Evolutionary conservation across 2,888 invertebrate species (phyloP).

Genomic region (Diarsia brunnea): DNA sequence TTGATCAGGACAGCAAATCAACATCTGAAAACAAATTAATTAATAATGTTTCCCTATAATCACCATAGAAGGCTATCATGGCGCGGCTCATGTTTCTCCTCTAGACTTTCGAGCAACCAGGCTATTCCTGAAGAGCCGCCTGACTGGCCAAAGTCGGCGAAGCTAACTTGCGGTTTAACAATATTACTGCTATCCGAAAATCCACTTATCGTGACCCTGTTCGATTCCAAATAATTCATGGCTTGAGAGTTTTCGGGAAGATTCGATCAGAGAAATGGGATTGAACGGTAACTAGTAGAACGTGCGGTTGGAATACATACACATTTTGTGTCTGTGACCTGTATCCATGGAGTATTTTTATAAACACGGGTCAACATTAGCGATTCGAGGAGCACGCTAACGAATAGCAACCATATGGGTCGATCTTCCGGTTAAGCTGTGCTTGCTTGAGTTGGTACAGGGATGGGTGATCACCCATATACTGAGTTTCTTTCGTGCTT

Average conservation of each 20-base stretch:
- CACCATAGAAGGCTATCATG: not conserved
- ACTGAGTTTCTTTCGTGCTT: too few relatives aligned
- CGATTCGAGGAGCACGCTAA: not conserved
- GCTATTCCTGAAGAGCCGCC: not conserved
- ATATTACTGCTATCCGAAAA: conserved; percentile 12
- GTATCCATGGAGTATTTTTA: not conserved
- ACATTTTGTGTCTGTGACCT: not conserved
- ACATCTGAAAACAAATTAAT: too few relatives aligned
- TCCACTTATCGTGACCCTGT: conserved; percentile 10
- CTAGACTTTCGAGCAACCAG: not conserved
- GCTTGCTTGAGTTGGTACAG: too few relatives aligned
- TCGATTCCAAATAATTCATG: not conserved
- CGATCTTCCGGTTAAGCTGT: too few relatives aligned
- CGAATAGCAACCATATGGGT: too few relatives aligned
- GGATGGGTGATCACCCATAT: too few relatives aligned
- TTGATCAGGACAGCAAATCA: not conserved
- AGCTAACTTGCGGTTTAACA: not conserved
- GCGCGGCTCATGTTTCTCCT: too few relatives aligned
- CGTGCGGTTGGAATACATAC: not conserved
- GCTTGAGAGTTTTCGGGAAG: not conserved
- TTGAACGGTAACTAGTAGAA: not conserved
- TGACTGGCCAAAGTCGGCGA: not conserved
- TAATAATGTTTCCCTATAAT: too few relatives aligned
- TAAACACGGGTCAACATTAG: not conserved
- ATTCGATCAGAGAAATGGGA: not conserved